These are phyloP conservation scores for Camelus dromedarius DNA, from an alignment of 2,113 vertebrate species.

Conservation along the genomic window DNA sequence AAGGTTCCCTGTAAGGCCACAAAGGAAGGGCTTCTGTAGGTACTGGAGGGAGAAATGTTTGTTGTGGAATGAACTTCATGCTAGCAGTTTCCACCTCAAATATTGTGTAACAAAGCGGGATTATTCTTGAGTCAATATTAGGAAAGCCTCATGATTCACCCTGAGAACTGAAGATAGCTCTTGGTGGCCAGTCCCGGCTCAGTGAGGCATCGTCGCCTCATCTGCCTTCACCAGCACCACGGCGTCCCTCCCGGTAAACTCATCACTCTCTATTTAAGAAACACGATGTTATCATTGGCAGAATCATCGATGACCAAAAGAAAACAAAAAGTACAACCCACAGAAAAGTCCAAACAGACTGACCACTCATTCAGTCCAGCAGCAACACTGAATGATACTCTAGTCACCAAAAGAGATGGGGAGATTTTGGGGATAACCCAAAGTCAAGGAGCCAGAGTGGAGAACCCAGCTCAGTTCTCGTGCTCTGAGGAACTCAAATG, in stretches of 20 bases:
- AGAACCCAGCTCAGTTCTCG: background rate
- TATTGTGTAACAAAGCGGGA: constrained; percentile 67
- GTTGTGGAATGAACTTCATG: background rate
- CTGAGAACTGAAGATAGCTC: constrained; percentile 69
- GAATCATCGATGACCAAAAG: constrained; percentile 77
- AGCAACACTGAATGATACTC: constrained; percentile 12
- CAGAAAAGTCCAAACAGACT: constrained; percentile 75
- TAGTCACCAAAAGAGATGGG: background rate
- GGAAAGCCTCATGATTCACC: constrained; percentile 79
- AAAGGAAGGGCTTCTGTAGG: constrained; percentile 54
- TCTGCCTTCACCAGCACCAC: background rate
- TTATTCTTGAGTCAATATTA: constrained; percentile 79
- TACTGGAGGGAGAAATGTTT: constrained; percentile 54
- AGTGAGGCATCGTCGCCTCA: constrained; percentile 42
- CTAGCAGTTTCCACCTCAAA: constrained; percentile 67
- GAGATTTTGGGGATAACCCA: background rate
- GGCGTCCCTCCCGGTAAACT: constrained; percentile 46
- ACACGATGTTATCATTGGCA: constrained; percentile 71
- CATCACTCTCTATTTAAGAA: constrained; percentile 71
- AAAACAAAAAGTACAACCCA: constrained; percentile 76
- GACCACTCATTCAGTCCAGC: constrained; percentile 64
- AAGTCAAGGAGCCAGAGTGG: background rate
- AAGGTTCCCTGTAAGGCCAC: background rate
- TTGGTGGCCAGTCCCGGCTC: constrained; percentile 63
- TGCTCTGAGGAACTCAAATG: background rate